These are phyloP conservation scores for Exaiptasia diaphana DNA, from an alignment of 64 coral and sea anemone genomes.

Conservation along the genomic window DNA sequence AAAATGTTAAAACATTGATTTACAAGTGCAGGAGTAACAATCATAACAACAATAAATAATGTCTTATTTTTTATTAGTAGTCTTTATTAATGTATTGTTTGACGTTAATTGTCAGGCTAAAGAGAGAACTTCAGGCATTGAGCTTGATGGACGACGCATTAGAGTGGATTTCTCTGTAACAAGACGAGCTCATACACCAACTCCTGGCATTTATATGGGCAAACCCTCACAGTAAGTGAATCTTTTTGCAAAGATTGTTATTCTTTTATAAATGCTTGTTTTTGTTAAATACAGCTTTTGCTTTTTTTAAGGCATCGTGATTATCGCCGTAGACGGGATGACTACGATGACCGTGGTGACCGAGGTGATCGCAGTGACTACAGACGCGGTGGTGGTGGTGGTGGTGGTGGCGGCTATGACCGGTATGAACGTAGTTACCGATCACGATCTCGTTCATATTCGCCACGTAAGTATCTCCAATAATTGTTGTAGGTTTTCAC, in stretches of 20 bases:
- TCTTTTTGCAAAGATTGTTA: not conserved
- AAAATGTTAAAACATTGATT: too few species aligned
- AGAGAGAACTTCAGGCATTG: slow-evolving; percentile 77
- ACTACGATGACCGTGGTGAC: slow-evolving; percentile 68
- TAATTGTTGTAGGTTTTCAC: not conserved
- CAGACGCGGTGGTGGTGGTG: slow-evolving; percentile 25
- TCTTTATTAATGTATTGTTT: too few species aligned
- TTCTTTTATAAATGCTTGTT: not conserved
- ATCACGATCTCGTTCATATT: slow-evolving; percentile 85
- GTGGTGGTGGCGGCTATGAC: slow-evolving; percentile 24
- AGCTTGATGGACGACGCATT: slow-evolving; percentile 90
- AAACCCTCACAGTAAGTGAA: slow-evolving; percentile 91
- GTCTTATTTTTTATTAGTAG: too few species aligned
- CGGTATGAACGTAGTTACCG: slow-evolving; percentile 48
- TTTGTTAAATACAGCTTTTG: not conserved
- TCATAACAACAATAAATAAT: too few species aligned
- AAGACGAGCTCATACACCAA: slow-evolving; percentile 92
- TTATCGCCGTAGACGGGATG: slow-evolving; percentile 29
- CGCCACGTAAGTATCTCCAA: slow-evolving; percentile 63
- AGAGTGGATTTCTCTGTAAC: slow-evolving; percentile 95
- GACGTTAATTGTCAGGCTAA: too few species aligned
- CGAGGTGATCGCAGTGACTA: slow-evolving; percentile 21
- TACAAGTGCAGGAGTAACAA: too few species aligned
- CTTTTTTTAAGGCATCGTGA: slow-evolving; percentile 68
- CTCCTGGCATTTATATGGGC: slow-evolving; percentile 94